Base-by-base conservation (phyloP, 2,113 vertebrate genomes). In the Aegypius monachus region DNA sequence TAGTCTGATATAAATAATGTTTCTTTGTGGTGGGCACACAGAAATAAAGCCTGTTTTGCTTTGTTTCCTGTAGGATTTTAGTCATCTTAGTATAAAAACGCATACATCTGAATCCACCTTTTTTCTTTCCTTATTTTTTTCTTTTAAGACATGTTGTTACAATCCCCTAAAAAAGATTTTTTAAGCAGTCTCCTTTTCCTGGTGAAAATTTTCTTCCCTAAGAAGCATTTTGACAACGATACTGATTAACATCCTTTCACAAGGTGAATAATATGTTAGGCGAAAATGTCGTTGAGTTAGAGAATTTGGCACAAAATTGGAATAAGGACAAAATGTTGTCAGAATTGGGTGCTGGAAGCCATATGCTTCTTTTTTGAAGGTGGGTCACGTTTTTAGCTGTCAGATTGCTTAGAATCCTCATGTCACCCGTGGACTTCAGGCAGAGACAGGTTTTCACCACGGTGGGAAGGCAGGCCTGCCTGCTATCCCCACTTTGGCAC, bases 301-400 rank as follows among this genome's bases (percentile, higher is more conserved):
- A 93, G 90, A 95, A 96, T 96, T 96, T 96, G 96, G 96, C 96
- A 96, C 97, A 96, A 97, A 95, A 95, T 95, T 96, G 97, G 97
- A 97, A 92, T 91, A 93, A 97, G 95, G 95, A 96, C 97, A 97
- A 97, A 97, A 92, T 42, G 89, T 96, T 97, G 95, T 97, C 96
- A 97, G 95, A 93, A 82, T 88, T 92, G 93, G 90, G 96, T 96
- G 92, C 95, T 95, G 90, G 95, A 97, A 97, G 95, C 95, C 96
- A 96, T 96, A 97, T 97, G 96, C 43, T 96, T 90, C 86, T 84
- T 93, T 94, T 95, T 94, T 93, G 93, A 94, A 97, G 96, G 97
- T 96, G 95, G 95, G 96, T 95, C 95, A 95, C 88, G 32, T 97
- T 96, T 95, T 83, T 95, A 96, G 86, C 92, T 97, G 96, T 97